phyloP scores from a whole-genome alignment of 2,113 vertebrate genomes.

The Aegypius monachus region DNA sequence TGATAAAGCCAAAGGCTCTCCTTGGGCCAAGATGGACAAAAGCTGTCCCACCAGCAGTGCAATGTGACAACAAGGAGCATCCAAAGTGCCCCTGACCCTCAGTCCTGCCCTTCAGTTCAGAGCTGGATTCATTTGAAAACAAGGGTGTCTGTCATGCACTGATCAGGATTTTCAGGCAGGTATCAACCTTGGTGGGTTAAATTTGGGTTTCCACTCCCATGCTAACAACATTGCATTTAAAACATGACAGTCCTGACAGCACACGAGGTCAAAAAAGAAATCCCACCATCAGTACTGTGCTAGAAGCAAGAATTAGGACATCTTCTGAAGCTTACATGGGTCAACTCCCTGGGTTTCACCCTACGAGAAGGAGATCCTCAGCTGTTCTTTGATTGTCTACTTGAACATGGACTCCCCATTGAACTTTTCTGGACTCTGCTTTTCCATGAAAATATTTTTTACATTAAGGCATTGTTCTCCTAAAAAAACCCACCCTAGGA shows the following conservation, averaged over 20 bases:
- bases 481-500: not conserved
- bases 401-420: not conserved
- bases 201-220: not conserved
- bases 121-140: not conserved
- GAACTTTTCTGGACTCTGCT: not conserved
- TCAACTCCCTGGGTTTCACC: not conserved
- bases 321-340: not conserved
- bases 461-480: not conserved
- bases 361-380: not conserved
- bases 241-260: not conserved
- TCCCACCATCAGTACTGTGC: not conserved
- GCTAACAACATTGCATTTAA: not conserved
- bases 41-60: not conserved
- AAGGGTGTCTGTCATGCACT: not conserved
- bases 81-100: not conserved
- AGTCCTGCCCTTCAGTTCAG: not conserved
- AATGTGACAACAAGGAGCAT: not conserved
- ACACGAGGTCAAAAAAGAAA: not conserved
- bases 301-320: not conserved
- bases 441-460: not conserved
- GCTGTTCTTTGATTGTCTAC: not conserved
- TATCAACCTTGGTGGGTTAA: not conserved
- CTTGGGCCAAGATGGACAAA: not conserved
- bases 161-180: not conserved
- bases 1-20: not conserved